Percentiles rank a stretch among this genome's conserved stretches.
Evolutionary conservation across 2,797 vertebrate species (phyloP).

Genomic region (Meriones psammophilus): DNA sequence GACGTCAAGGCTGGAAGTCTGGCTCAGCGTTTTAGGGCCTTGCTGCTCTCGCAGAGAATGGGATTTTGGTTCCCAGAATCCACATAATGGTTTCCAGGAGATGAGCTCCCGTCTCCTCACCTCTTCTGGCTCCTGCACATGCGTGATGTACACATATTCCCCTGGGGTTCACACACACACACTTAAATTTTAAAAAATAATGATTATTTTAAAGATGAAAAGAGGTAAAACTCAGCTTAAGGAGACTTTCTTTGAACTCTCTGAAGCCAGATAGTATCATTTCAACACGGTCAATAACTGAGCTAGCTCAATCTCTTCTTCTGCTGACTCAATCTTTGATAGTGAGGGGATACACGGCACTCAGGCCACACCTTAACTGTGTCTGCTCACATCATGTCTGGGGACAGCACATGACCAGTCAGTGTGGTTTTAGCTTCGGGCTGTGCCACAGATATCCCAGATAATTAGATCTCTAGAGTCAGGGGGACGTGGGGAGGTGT

Average conservation of each 20-base stretch:
- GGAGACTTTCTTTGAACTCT: neutral
- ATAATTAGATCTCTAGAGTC: neutral
- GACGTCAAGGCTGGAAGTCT: neutral
- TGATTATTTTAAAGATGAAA: neutral
- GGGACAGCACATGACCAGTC: neutral
- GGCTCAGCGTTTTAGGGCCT: neutral
- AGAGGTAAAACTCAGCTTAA: conserved; percentile 1
- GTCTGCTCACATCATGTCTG: neutral
- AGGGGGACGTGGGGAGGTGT: neutral
- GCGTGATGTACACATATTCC: neutral
- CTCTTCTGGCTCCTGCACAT: neutral
- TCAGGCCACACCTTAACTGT: neutral
- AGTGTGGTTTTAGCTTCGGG: neutral
- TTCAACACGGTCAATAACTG: neutral
- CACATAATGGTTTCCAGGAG: neutral
- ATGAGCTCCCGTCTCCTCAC: neutral
- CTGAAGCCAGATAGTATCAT: neutral
- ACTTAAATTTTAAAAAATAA: neutral
- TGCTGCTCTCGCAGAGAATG: no score
- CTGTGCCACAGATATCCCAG: neutral
- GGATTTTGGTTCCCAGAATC: neutral
- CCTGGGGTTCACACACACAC: neutral
- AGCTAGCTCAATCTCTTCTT: neutral
- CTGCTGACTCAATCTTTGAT: neutral
- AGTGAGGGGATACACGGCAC: neutral